Conservation (phyloP, 1,140 invertebrate species). For the Holcopasites calliopsidis region DNA sequence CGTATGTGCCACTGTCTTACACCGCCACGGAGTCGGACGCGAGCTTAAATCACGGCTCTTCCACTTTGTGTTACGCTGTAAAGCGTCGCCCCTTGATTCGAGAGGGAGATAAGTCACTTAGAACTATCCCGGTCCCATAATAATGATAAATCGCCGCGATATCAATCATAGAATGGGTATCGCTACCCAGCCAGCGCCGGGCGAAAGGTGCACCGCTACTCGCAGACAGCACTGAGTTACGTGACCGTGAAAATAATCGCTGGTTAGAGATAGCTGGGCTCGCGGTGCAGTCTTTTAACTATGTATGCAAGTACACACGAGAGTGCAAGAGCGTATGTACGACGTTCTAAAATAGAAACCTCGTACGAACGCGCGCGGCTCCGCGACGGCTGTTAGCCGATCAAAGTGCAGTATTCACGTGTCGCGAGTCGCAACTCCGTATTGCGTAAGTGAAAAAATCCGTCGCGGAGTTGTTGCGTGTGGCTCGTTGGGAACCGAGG, state of each 20-base stretch:
- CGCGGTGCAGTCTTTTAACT: not conserved
- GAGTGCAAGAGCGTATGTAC: not conserved
- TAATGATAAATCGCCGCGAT: too few relatives aligned
- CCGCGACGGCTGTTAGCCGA: slow-evolving; percentile 9
- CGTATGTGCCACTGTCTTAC: too few relatives aligned
- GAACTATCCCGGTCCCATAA: too few relatives aligned
- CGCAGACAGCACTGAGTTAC: not conserved
- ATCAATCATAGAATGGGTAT: too few relatives aligned
- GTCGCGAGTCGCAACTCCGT: slow-evolving; percentile 8
- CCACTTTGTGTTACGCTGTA: too few relatives aligned
- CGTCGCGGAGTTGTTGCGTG: not conserved
- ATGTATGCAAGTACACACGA: slow-evolving; percentile 2
- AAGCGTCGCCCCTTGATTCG: too few relatives aligned
- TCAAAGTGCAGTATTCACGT: slow-evolving; percentile 24
- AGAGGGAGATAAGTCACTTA: too few relatives aligned
- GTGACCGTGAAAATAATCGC: slow-evolving; percentile 41
- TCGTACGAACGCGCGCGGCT: not conserved
- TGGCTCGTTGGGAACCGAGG: not conserved
- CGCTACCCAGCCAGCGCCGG: too few relatives aligned
- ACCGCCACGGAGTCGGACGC: too few relatives aligned
- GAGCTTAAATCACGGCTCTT: too few relatives aligned
- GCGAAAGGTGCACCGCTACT: too few relatives aligned
- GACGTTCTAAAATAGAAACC: slow-evolving; percentile 35
- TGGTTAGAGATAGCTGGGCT: not conserved
- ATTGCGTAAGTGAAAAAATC: slow-evolving; percentile 31